These are phyloP conservation scores for Psophia crepitans DNA, from an alignment of 2,113 vertebrate species.

Conservation along the genomic window DNA sequence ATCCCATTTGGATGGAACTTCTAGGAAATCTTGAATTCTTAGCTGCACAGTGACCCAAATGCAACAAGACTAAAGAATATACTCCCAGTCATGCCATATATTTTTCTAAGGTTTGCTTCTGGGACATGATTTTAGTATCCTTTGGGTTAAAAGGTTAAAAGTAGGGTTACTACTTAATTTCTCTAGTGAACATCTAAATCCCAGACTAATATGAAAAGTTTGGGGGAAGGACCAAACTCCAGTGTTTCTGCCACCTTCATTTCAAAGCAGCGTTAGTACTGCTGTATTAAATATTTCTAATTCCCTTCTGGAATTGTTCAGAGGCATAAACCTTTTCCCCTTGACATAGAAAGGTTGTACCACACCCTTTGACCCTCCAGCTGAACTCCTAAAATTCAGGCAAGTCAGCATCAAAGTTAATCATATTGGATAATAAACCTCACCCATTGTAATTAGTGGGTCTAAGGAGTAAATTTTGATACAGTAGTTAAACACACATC, in stretches of 20 bases:
- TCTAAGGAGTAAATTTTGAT: not conserved
- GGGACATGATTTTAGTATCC: not conserved
- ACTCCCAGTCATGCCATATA: not conserved
- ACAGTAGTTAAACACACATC: not conserved
- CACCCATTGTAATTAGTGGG: not conserved
- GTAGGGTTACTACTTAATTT: not conserved
- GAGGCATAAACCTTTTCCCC: not conserved
- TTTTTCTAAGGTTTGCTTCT: not conserved
- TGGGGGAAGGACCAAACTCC: not conserved
- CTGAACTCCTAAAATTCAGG: not conserved
- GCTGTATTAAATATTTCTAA: not conserved
- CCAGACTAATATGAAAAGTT: not conserved
- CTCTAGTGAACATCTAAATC: not conserved
- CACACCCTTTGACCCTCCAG: not conserved
- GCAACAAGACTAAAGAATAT: not conserved
- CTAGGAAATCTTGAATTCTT: not conserved
- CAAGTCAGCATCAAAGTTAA: not conserved
- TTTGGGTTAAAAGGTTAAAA: not conserved
- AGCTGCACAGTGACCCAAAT: not conserved
- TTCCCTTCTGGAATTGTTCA: not conserved
- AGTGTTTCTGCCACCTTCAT: not conserved
- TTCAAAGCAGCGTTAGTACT: not conserved
- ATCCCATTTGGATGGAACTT: not conserved
- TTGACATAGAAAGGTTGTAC: not conserved
- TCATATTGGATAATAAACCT: not conserved